Conservation (phyloP, 2,888 invertebrate species). For the Nemapogon koenigi region DNA sequence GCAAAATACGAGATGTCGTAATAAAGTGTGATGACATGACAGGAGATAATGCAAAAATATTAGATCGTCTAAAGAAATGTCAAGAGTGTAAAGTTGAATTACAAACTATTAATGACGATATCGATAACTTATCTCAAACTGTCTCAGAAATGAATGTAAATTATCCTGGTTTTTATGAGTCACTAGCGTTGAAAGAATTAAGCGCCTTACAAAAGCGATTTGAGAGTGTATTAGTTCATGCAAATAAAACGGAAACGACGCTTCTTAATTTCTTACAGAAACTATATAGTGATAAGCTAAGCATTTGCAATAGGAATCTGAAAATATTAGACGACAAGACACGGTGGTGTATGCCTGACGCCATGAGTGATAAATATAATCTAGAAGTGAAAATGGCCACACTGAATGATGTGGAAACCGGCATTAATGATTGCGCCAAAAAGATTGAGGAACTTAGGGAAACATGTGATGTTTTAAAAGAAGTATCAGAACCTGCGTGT, state of each 20-base stretch:
- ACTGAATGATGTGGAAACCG: constrained; percentile 75
- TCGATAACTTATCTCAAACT: constrained; percentile 72
- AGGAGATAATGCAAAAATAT: constrained; percentile 84
- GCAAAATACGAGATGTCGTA: constrained; percentile 80
- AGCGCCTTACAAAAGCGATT: constrained; percentile 84
- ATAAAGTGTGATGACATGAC: constrained; percentile 89
- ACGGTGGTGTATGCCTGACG: constrained; percentile 89
- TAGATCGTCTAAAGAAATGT: constrained; percentile 78
- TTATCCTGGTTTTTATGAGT: constrained; percentile 81
- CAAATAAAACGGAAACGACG: constrained; percentile 81
- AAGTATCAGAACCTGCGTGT: constrained; percentile 76
- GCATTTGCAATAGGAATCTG: constrained; percentile 81
- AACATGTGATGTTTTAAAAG: constrained; percentile 73
- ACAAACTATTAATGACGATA: constrained; percentile 69
- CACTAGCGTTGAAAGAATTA: constrained; percentile 81
- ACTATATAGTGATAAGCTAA: constrained; percentile 83
- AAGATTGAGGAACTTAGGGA: constrained; percentile 73
- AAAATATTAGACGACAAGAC: constrained; percentile 86
- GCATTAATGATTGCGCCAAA: constrained; percentile 73
- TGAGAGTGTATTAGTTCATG: constrained; percentile 78
- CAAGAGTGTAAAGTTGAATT: constrained; percentile 75
- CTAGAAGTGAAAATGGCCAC: constrained; percentile 89
- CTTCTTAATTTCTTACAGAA: constrained; percentile 85
- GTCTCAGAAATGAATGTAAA: constrained; percentile 74
- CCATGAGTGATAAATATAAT: constrained; percentile 89